Base-by-base conservation (phyloP, 2,888 invertebrate species). In the Erebia ligea region DNA sequence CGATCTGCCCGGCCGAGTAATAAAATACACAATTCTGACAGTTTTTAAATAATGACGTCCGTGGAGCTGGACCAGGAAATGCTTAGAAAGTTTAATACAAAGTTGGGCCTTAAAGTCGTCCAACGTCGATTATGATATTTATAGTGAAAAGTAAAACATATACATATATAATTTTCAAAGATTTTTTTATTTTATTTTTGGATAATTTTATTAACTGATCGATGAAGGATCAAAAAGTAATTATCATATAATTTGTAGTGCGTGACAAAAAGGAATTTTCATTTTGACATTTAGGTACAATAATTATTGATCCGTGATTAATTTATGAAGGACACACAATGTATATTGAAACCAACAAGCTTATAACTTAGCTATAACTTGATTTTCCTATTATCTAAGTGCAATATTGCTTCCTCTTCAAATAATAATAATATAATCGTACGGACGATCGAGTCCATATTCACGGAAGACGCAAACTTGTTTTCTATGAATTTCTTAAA, bases 1-100 rank as follows among this genome's bases (percentile, higher is more conserved):
- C 90, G 88, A 90, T 90, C 84, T 87, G 80, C 86, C 86, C 86
- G 82, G 81, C 77, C 81, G 82, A 82, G 87, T 83, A 88, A 91
- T 92, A 92, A 92, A 92, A 89, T 92, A 92, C 85, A 91, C 83
- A 84, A 85, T 90, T 92, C 90, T 92, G 93, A 92, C 93, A 93
- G 89, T 87, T 90, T 87, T 91, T 90, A 91, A 93, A 92, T 92
- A 92, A 92, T 90, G 87, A 92, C 92, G 85, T 90, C 91, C 91
- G 90, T 81, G 83, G 81, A 83, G 83, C 82, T 84, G 68, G 62
- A 45, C 63, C 87, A 89, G 92, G 91, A 91, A 91, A 88, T 86
- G 86, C 88, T 89, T 90, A 89, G 90, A 91, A 91, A 91, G 88
- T 88, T 88, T 82, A 74, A 81, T 83, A 82, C 82, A 81, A 83